These are phyloP conservation scores for Apodemus agrarius DNA, from an alignment of 2,797 vertebrate genomes.

Conservation along the genomic window DNA sequence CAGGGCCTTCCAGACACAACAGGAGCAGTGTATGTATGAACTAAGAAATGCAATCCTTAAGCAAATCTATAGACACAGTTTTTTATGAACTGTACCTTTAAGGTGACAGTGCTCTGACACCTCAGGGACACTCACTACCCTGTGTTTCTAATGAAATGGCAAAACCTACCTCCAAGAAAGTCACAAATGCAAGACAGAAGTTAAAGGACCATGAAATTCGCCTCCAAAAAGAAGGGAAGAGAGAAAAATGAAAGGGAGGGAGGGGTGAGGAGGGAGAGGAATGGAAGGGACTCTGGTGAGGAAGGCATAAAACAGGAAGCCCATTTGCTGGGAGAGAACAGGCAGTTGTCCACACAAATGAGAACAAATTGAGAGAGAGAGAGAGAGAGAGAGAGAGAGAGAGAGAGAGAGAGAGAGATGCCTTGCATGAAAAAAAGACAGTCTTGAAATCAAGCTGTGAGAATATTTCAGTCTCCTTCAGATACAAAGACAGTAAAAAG, in stretches of 20 bases:
- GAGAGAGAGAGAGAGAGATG: not conserved
- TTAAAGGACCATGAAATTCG: not conserved
- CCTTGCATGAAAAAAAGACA: not conserved
- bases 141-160: not conserved
- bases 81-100: not conserved
- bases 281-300: not conserved
- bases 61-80: not conserved
- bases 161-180: not conserved
- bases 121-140: not conserved
- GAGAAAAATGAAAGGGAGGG: not conserved
- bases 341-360: not conserved
- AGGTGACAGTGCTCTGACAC: not conserved
- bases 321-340: not conserved
- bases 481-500: not conserved
- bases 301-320: not conserved
- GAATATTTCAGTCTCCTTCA: not conserved
- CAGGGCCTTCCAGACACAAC: not conserved
- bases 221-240: not conserved
- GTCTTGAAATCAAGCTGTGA: not conserved
- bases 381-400: not conserved
- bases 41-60: not conserved
- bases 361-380: not conserved
- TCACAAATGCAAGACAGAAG: not conserved
- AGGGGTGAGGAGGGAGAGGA: no score
- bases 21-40: not conserved